Evolutionary conservation across 1,140 invertebrate genomes (phyloP), one percentile per base, ranked within the genome.

Genomic region (Mactra quadrangularis): DNA sequence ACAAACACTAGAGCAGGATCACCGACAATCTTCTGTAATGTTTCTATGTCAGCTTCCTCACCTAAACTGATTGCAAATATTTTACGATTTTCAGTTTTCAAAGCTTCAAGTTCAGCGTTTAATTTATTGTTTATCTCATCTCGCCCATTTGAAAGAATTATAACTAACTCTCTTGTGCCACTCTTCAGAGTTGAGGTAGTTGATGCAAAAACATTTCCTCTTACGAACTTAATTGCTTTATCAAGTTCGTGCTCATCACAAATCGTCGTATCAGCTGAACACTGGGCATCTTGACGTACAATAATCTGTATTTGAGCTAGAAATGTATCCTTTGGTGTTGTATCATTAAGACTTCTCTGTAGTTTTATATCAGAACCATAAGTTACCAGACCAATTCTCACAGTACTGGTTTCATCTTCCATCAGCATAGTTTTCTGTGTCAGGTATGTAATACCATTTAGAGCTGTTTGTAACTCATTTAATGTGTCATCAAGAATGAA

Each of bases 361-460:
- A 64, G 9, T 11, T 64, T 33, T 3, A 45, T 45, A 41, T 41
- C 38, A 3, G 9, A 15, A 22, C 60, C 60, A n/a, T 64, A 64
- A 3, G 33, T 64, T n/a, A 41, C 60, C n/a, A 64, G n/a, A 1
- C 15, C 60, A 64, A 64, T 45, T 33, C 60, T 38, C 1, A 64
- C 60, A 0, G 60, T 45, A 25, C 41, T 64, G 35, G 9, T 64
- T 25, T 64, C 60, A 15, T 31, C 41, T 45, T 64, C 60, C 60
- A 64, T 64, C n/a, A 38, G 6, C 7, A 35, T 17, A n/a, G 35
- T 64, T 45, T 45, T 64, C 13, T 64, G 7, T 17, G 31, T 33
- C 19, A 64, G 60, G n/a, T 64, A 64, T 11, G 60, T 64, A 1
- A 64, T 64, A 22, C 33, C 60, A 13, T 45, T 64, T 41, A 64